Percentiles rank a stretch among this genome's conserved stretches.
phyloP scores from a whole-genome alignment of 2,113 vertebrate species.

The Oncorhynchus gorbuscha region DNA sequence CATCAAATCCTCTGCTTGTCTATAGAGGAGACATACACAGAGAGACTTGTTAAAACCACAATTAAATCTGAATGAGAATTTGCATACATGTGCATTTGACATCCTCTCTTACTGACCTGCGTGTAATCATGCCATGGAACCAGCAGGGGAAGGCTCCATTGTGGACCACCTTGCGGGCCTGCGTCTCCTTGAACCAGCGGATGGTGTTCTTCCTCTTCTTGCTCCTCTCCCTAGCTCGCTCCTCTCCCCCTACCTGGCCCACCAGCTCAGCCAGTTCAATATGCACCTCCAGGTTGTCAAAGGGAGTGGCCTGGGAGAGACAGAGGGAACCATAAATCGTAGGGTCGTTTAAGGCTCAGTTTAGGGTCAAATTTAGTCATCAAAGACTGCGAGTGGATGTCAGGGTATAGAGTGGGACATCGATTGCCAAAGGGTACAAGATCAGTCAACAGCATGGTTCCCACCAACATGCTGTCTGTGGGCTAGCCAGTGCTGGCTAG shows the following conservation, averaged over 20 bases:
- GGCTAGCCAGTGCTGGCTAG: too few species aligned
- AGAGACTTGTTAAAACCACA: not conserved
- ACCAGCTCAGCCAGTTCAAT: slow-evolving; percentile 15
- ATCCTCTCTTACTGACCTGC: slow-evolving; percentile 57
- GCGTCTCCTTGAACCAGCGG: slow-evolving; percentile 76
- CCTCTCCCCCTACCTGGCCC: slow-evolving; percentile 11
- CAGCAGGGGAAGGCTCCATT: slow-evolving; percentile 74
- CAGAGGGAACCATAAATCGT: not conserved
- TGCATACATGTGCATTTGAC: not conserved
- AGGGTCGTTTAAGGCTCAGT: not conserved
- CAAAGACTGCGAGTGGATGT: not conserved
- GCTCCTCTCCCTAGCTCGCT: slow-evolving; percentile 56
- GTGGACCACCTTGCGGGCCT: slow-evolving; percentile 68
- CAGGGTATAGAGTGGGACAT: not conserved
- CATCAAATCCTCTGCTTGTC: slow-evolving; percentile 81
- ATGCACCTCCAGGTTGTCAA: slow-evolving; percentile 69
- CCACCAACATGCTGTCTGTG: too few species aligned
- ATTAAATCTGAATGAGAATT: too few species aligned
- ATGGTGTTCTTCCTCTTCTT: slow-evolving; percentile 70
- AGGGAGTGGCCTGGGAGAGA: slow-evolving; percentile 67
- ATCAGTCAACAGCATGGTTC: too few species aligned
- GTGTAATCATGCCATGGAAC: slow-evolving; percentile 77
- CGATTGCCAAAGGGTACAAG: not conserved
- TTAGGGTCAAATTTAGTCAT: not conserved
- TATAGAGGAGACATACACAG: slow-evolving; percentile 34